Percentiles rank a stretch among this genome's conserved stretches.
These are phyloP conservation scores for Cyanoramphus novaezelandiae DNA, from an alignment of 2,113 vertebrate species.

Conservation along the genomic window DNA sequence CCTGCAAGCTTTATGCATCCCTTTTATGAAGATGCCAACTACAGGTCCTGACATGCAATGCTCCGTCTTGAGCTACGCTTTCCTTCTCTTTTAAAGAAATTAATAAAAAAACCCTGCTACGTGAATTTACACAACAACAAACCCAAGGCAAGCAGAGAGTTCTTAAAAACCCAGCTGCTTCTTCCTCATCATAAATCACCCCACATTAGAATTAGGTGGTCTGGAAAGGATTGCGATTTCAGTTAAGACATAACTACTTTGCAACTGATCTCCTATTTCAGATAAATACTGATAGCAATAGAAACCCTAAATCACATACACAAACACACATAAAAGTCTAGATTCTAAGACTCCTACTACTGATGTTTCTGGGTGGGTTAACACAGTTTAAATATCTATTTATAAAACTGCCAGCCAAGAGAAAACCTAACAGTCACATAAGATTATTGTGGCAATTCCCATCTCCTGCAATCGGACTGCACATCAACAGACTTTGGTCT, in stretches of 20 bases:
- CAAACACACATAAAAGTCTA: background rate
- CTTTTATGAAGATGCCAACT: background rate
- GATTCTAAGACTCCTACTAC: background rate
- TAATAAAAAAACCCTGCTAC: background rate
- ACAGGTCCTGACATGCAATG: background rate
- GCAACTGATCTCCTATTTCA: background rate
- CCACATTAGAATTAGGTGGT: background rate
- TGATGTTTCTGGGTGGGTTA: background rate
- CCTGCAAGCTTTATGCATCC: background rate
- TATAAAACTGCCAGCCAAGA: background rate
- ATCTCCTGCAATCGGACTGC: background rate
- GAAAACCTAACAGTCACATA: background rate
- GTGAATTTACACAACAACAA: background rate
- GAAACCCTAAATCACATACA: background rate
- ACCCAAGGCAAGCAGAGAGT: background rate
- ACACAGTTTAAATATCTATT: background rate
- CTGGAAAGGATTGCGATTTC: background rate
- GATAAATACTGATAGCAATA: background rate
- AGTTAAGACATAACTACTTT: background rate
- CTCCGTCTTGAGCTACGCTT: background rate
- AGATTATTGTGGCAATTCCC: background rate
- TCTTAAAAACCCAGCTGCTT: background rate
- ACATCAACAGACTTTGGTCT: background rate
- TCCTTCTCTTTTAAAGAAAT: background rate
- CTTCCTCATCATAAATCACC: background rate